Percentiles rank a stretch among this genome's conserved stretches.
Evolutionary conservation across 2,113 vertebrate genomes (phyloP).

Genomic region (Empidonax traillii): DNA sequence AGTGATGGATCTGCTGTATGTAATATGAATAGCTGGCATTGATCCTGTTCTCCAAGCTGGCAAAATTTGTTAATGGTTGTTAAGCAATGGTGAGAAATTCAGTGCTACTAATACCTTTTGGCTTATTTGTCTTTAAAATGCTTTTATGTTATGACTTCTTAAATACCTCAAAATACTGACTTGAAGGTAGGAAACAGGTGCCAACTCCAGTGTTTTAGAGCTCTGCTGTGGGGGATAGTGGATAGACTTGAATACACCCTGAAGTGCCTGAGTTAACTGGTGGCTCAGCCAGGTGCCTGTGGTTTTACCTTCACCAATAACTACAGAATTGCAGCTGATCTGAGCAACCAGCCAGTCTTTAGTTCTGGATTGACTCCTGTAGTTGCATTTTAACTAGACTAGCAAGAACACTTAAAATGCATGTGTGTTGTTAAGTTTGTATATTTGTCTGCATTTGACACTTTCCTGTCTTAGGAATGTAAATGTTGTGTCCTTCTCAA

Average conservation of each 20-base stretch:
- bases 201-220: not conserved
- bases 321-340: not conserved
- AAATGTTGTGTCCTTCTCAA: not conserved
- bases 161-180: not conserved
- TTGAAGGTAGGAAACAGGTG: not conserved
- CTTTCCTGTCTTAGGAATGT: not conserved
- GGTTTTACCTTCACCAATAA: not conserved
- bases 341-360: not conserved
- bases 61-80: not conserved
- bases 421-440: not conserved
- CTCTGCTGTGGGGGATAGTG: not conserved
- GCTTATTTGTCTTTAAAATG: not conserved
- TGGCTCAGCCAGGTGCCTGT: not conserved
- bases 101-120: not conserved
- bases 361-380: not conserved
- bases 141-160: not conserved
- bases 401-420: not conserved
- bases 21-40: not conserved
- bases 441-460: not conserved
- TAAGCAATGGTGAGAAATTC: not conserved
- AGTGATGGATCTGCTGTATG: not conserved
- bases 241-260: not conserved
- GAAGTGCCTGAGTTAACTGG: not conserved
- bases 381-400: not conserved
- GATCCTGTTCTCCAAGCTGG: not conserved